Evolutionary conservation across 1,140 invertebrate species (phyloP).

Genomic region (Drosophila athabasca): DNA sequence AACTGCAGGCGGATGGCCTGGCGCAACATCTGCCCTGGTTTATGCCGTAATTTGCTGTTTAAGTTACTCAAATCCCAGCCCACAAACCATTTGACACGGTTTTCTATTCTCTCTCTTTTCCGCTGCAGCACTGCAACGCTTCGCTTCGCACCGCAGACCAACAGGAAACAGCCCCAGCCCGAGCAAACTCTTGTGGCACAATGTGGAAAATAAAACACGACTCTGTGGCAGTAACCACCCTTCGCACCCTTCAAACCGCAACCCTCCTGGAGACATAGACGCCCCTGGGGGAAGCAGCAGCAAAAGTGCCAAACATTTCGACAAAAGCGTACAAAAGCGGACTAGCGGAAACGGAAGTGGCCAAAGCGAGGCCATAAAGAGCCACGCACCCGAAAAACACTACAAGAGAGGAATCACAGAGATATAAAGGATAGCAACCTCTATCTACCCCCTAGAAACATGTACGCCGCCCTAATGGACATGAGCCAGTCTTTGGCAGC

Average conservation of each 20-base stretch:
- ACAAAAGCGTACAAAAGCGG: slow-evolving; percentile 29
- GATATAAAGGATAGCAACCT: slow-evolving; percentile 16
- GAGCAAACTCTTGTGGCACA: slow-evolving; percentile 54
- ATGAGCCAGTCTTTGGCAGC: slow-evolving; percentile 61
- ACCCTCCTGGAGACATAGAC: slow-evolving; percentile 40
- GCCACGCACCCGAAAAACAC: not conserved
- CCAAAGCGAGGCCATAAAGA: slow-evolving; percentile 25
- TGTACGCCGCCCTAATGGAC: slow-evolving; percentile 62
- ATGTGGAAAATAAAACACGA: slow-evolving; percentile 75
- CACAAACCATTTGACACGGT: slow-evolving; percentile 11
- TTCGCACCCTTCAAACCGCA: slow-evolving; percentile 3
- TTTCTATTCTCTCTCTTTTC: not conserved
- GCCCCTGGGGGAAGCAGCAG: slow-evolving; percentile 34
- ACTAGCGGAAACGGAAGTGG: slow-evolving; percentile 52
- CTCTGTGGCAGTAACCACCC: slow-evolving; percentile 43
- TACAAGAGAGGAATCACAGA: not conserved
- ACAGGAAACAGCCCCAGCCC: slow-evolving; percentile 31
- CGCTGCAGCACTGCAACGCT: slow-evolving; percentile 17
- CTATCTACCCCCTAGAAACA: slow-evolving; percentile 16
- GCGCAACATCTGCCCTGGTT: slow-evolving; percentile 8
- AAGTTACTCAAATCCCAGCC: not conserved
- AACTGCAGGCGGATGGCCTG: not conserved
- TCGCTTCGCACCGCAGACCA: slow-evolving; percentile 43
- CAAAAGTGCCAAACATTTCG: slow-evolving; percentile 5
- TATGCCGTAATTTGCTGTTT: not conserved